Percentiles rank a stretch among this genome's conserved stretches.
Conservation (phyloP, 2,888 invertebrate genomes). For the Sepioteuthis lessoniana region DNA sequence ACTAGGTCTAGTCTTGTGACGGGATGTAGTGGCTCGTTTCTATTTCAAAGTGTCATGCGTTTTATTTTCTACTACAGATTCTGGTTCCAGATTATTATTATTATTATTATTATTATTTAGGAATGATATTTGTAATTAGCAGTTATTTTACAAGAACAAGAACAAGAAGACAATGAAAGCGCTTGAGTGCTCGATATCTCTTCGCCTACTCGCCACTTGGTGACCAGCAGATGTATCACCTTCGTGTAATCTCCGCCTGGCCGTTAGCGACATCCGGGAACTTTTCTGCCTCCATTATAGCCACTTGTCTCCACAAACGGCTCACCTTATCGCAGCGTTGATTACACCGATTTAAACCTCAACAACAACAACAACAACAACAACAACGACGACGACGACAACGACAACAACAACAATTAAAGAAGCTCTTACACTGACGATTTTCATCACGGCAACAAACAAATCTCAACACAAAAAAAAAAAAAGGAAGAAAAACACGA, state of each 20-base stretch:
- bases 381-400: not conserved
- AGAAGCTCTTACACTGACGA: not conserved
- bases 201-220: not conserved
- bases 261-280: not conserved
- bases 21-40: too few species aligned
- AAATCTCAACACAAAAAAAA: not conserved
- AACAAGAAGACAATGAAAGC: not conserved
- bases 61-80: not conserved
- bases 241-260: slow-evolving; percentile 3
- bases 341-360: not conserved
- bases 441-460: not conserved
- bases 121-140: not conserved
- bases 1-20: too few species aligned
- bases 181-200: not conserved
- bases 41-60: too few species aligned
- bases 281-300: not conserved
- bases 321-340: not conserved
- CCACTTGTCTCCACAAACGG: not conserved
- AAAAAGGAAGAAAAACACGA: not conserved
- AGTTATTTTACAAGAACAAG: not conserved
- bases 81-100: not conserved
- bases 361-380: not conserved
- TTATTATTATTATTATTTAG: slow-evolving; percentile 5
- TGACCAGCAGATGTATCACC: slow-evolving; percentile 1
- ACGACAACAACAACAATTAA: not conserved